A percentile compares a stretch with the other conserved stretches of the same genome.
phyloP scores from a whole-genome alignment of 2,113 vertebrate genomes.

The Aleadryas rufinucha region DNA sequence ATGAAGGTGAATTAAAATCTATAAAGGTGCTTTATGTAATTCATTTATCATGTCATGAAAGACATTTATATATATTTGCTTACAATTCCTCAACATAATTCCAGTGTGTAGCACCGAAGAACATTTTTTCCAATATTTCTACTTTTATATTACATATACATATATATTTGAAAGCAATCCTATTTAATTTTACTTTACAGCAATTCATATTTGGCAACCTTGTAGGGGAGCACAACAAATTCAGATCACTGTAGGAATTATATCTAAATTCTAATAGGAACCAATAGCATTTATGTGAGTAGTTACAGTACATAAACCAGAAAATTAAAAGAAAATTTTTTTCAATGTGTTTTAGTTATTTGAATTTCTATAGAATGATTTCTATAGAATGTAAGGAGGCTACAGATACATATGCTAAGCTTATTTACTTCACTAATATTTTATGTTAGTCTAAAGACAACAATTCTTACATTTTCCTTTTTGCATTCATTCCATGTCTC shows the following conservation, averaged over 20 bases:
- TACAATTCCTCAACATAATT: background rate
- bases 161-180: background rate
- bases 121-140: background rate
- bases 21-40: background rate
- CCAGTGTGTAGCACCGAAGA: background rate
- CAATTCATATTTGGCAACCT: background rate
- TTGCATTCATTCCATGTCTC: background rate
- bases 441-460: background rate
- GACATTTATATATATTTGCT: background rate
- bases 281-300: conserved; percentile 11
- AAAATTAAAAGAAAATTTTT: conserved; percentile 18
- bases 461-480: background rate
- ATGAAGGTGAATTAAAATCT: background rate
- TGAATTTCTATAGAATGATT: background rate
- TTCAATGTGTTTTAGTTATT: background rate
- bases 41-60: background rate
- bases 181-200: conserved; percentile 7
- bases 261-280: conserved; percentile 13
- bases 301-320: background rate
- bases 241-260: background rate
- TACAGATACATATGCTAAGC: background rate
- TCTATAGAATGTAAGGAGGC: background rate
- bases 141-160: background rate
- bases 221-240: conserved; percentile 35
- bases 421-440: background rate